Evolutionary conservation across 2,113 vertebrate genomes (phyloP).

Genomic region (Rhinolophus sinicus): DNA sequence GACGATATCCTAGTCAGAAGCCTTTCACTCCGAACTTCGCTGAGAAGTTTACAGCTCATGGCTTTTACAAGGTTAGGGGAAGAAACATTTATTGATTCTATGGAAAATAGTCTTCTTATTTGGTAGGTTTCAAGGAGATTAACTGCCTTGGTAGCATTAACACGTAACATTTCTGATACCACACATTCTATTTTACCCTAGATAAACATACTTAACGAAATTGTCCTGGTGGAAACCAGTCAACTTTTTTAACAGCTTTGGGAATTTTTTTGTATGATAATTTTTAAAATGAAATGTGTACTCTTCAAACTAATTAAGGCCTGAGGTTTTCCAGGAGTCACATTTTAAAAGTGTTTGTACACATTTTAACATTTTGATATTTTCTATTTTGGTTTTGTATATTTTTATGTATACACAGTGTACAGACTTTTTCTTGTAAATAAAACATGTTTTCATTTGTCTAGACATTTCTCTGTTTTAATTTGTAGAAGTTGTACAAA

Average conservation of each 20-base stretch:
- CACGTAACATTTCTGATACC: conserved; percentile 74
- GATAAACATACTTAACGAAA: conserved; percentile 71
- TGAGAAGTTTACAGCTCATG: conserved; percentile 54
- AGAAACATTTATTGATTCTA: conserved; percentile 54
- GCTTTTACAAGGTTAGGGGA: conserved; percentile 45
- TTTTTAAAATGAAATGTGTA: conserved; percentile 88
- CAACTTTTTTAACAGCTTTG: conserved; percentile 89
- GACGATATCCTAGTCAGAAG: conserved; percentile 5
- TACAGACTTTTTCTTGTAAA: conserved; percentile 90
- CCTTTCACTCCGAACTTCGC: conserved; percentile 70
- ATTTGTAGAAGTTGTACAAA: conserved; percentile 19
- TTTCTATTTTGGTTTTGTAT: conserved; percentile 93
- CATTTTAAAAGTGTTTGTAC: conserved; percentile 91
- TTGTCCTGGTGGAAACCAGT: conserved; percentile 84
- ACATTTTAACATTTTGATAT: conserved; percentile 90
- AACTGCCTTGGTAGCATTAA: conserved; percentile 77
- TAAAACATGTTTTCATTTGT: conserved; percentile 89
- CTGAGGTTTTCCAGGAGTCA: conserved; percentile 86
- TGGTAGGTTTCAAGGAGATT: conserved; percentile 66
- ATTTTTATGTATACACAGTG: conserved; percentile 91
- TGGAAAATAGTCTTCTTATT: not conserved
- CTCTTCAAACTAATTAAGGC: conserved; percentile 83
- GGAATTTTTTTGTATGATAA: conserved; percentile 88
- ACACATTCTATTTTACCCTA: conserved; percentile 64
- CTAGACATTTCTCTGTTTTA: conserved; percentile 72